Base-by-base conservation (phyloP, 2,888 invertebrate genomes). In the Ceraclea dissimilis region DNA sequence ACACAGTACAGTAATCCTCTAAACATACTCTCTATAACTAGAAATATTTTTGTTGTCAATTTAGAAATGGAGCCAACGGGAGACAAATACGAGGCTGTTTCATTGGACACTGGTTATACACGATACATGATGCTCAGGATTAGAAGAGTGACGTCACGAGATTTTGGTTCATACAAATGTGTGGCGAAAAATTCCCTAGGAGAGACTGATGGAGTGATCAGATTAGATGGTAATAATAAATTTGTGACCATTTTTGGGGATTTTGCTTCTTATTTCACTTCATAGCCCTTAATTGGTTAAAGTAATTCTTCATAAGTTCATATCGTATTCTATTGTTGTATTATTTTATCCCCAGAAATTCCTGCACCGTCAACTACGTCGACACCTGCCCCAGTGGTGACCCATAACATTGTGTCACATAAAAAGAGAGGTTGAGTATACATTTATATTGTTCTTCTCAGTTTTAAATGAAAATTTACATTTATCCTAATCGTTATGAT, bases 71-170 rank as follows among this genome's bases (percentile, higher is more conserved):
- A 82, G 70, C 78, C 82, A 71, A 78, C 85, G 85, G 93, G 92
- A 74, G 91, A 91, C 68, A 93, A 93, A 75, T 93, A 91, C 74
- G 92, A 93, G 73, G 88, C 91, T 62, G 85, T 89, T 66, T 87
- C 88, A 51, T 84, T 85, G 74, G 90, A 92, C 78, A 90, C 81
- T 71, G 90, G 89, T 66, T 93, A 93, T 81, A 92, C 88, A 72
- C 91, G 91, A 72, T 90, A 86, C 75, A 93, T 93, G 93, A 88
- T 88, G 83, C 80, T 93, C 67, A 92, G 91, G 79, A 92, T 93
- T 67, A 81, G 90, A 61, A 86, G 87, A 68, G 87, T 93, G 61
- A 85, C 85, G 51, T 81, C 81, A 64, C 83, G 82, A 63, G 92
- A 93, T 75, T 93, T 91, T 68, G 92, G 92, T 56, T 89, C 88